Evolutionary conservation across 2,113 vertebrate genomes (phyloP).

Genomic region (Proterorhinus semilunaris): DNA sequence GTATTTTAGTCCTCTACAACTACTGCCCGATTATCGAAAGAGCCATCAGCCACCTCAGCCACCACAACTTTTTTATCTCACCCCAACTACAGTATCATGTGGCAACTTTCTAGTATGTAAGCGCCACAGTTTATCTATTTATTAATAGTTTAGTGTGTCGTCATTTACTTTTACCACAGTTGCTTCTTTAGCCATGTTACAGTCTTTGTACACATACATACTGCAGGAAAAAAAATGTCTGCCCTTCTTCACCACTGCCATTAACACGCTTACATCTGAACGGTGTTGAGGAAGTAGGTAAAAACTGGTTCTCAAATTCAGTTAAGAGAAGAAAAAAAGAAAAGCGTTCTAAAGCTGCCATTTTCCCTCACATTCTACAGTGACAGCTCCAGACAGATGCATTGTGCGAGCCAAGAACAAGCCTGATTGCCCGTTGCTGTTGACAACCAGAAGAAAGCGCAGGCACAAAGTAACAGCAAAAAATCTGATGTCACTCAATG

Average conservation of each 20-base stretch:
- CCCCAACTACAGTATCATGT: too few species aligned
- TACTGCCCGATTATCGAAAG: too few species aligned
- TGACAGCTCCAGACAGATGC: constrained; percentile 44
- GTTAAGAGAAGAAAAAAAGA: constrained; percentile 10
- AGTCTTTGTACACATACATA: not conserved
- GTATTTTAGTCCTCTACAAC: too few species aligned
- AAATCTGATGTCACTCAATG: constrained; percentile 33
- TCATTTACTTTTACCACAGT: not conserved
- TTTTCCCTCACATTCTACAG: constrained; percentile 44
- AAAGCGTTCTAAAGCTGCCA: constrained; percentile 23
- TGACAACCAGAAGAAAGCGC: constrained; percentile 60
- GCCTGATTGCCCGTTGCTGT: constrained; percentile 60
- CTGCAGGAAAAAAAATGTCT: not conserved
- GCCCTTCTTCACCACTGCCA: not conserved
- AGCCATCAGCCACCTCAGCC: too few species aligned
- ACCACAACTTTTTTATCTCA: too few species aligned
- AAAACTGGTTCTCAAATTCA: constrained; percentile 5
- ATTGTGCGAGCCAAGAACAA: constrained; percentile 45
- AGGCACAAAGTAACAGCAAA: constrained; percentile 31
- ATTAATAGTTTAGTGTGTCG: not conserved
- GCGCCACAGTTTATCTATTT: too few species aligned
- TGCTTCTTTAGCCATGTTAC: not conserved
- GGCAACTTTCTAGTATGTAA: too few species aligned
- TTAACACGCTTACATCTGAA: not conserved
- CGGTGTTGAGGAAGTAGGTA: constrained; percentile 21